A percentile compares a stretch with the other conserved stretches of the same genome.
Evolutionary conservation across 2,888 invertebrate genomes (phyloP).

Genomic region (Halocaridina rubra): DNA sequence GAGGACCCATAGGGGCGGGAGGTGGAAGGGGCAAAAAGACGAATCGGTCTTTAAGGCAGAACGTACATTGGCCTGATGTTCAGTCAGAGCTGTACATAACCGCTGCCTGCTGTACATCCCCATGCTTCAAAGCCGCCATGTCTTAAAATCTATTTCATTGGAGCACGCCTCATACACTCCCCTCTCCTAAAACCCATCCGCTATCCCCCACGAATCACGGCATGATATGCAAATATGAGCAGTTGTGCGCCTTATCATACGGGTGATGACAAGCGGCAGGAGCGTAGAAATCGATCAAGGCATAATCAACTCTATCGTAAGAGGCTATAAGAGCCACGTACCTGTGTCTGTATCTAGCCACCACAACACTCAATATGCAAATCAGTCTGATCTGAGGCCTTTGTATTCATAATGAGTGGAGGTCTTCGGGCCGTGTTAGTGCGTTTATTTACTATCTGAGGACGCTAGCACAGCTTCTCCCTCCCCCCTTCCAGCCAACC

Average conservation of each 20-base stretch:
- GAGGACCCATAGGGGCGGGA: background rate
- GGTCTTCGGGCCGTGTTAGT: conserved; percentile 48
- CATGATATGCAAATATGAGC: conserved; percentile 44
- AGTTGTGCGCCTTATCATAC: conserved; percentile 24
- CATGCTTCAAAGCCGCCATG: background rate
- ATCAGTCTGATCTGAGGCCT: conserved; percentile 56
- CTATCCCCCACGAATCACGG: no score
- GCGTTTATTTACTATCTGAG: conserved; percentile 51
- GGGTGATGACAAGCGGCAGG: conserved; percentile 30
- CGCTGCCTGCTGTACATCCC: background rate
- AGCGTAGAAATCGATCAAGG: background rate
- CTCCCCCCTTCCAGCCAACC: background rate
- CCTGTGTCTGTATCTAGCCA: conserved; percentile 21
- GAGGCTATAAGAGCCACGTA: background rate
- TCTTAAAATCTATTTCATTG: conserved; percentile 20
- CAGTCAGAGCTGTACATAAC: background rate
- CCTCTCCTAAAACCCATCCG: no score
- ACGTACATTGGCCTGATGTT: background rate
- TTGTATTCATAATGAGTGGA: conserved; percentile 58
- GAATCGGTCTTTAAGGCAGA: background rate
- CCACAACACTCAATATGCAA: conserved; percentile 49
- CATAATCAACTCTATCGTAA: background rate
- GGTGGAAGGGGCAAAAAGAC: background rate
- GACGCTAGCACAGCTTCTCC: conserved; percentile 15
- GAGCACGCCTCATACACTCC: conserved; percentile 28